A percentile compares a stretch with the other conserved stretches of the same genome.
phyloP scores from a whole-genome alignment of 2,888 invertebrate species.

The Theodoxus fluviatilis region DNA sequence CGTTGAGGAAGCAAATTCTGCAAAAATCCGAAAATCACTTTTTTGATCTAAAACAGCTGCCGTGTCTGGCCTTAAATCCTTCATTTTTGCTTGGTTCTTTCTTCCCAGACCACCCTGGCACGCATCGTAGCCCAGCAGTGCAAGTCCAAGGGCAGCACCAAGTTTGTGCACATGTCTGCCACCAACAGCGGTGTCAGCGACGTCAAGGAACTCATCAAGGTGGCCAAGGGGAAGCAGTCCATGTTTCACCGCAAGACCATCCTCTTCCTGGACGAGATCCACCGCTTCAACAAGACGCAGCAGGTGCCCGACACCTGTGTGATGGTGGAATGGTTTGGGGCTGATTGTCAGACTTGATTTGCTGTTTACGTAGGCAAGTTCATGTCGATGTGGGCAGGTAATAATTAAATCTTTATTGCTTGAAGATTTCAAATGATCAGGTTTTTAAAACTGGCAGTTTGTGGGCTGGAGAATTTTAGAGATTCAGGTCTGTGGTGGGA shows the following conservation, averaged over 20 bases:
- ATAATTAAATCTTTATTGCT: not conserved
- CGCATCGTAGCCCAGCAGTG: conserved; percentile 77
- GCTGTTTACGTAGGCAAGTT: too few relatives aligned
- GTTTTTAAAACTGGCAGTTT: too few relatives aligned
- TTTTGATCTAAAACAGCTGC: not conserved
- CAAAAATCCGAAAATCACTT: too few relatives aligned
- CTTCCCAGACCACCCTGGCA: conserved; percentile 76
- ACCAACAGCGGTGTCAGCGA: conserved; percentile 80
- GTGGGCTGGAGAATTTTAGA: too few relatives aligned
- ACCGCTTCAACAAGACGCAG: conserved; percentile 83
- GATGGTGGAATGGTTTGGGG: too few relatives aligned
- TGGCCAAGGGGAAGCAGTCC: conserved; percentile 77
- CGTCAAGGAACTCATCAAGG: conserved; percentile 77
- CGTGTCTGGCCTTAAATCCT: not conserved
- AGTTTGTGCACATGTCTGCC: conserved; percentile 80
- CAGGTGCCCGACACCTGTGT: too few relatives aligned
- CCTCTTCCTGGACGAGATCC: conserved; percentile 87
- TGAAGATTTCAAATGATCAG: too few relatives aligned
- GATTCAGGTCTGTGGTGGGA: too few relatives aligned
- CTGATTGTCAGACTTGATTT: too few relatives aligned
- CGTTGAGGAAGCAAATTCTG: not conserved
- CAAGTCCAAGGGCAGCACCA: conserved; percentile 69
- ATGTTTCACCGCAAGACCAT: conserved; percentile 76
- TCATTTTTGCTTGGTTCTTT: not conserved
- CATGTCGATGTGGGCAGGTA: too few relatives aligned